Conservation (phyloP, 1,140 invertebrate genomes). For the Cotesia glomerata region DNA sequence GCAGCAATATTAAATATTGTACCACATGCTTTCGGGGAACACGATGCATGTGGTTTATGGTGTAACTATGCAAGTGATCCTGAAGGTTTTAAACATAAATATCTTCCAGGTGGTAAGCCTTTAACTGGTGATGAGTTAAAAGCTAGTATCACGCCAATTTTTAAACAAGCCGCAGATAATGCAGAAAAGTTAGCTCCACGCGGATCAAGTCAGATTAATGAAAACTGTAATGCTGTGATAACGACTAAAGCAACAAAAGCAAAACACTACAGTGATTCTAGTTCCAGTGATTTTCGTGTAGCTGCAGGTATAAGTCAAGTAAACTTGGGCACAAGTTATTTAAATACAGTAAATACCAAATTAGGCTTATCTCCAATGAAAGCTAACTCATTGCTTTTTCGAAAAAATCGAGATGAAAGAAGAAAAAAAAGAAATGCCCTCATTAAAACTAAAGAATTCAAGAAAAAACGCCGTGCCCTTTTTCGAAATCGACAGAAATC, state of each 20-base stretch:
- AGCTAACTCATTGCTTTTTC: too few species aligned
- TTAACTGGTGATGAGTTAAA: neutral
- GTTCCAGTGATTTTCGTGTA: conserved; percentile 5
- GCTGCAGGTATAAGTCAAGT: conserved; percentile 13
- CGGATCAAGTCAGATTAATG: conserved; percentile 1
- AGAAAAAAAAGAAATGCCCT: too few species aligned
- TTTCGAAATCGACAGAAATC: too few species aligned
- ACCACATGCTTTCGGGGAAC: neutral
- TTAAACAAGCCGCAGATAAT: neutral
- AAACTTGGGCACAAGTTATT: conserved; percentile 15
- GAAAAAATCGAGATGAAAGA: too few species aligned
- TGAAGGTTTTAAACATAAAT: conserved; percentile 4
- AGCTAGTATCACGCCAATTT: neutral
- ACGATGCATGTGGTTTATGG: neutral
- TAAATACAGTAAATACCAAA: too few species aligned
- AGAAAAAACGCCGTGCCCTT: too few species aligned
- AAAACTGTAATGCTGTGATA: conserved; percentile 16
- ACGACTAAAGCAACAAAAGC: conserved; percentile 19
- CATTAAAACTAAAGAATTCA: too few species aligned
- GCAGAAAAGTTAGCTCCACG: neutral
- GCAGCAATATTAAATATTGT: neutral
- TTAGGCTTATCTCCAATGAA: too few species aligned
- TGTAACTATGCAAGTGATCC: neutral
- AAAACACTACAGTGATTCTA: neutral
- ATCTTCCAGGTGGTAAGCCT: neutral